A percentile compares a stretch with the other conserved stretches of the same genome.
Conservation (phyloP, 2,113 vertebrate species). For the Daubentonia madagascariensis region DNA sequence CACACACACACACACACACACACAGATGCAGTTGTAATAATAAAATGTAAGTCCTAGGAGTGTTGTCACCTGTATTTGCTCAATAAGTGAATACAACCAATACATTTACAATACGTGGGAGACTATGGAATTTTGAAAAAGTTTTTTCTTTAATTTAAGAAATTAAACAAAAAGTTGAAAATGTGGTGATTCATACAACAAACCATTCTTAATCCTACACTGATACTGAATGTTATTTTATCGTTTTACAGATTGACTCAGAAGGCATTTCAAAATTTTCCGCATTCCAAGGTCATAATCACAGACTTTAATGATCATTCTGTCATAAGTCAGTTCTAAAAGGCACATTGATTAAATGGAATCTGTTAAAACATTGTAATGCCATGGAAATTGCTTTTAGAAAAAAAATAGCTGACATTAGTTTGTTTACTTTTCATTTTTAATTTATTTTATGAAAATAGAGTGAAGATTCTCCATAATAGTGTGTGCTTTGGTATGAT, state of each 20-base stretch:
- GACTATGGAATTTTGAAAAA: background rate
- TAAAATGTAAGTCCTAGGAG: background rate
- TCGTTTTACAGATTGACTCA: background rate
- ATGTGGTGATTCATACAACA: background rate
- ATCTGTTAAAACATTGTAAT: constrained; percentile 3
- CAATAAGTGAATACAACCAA: background rate
- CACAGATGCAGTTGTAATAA: background rate
- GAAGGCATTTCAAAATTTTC: background rate
- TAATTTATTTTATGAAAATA: constrained; percentile 48
- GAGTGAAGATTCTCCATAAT: constrained; percentile 19
- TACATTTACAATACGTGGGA: background rate
- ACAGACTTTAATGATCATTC: background rate
- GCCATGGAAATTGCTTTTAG: background rate
- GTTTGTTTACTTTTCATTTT: constrained; percentile 42
- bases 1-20: background rate
- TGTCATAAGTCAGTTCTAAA: background rate
- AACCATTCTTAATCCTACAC: background rate
- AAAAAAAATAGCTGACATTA: background rate
- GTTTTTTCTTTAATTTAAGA: background rate
- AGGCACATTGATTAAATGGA: background rate
- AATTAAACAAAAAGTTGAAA: background rate
- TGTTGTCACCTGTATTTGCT: background rate
- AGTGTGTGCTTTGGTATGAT: background rate
- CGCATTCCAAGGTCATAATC: background rate
- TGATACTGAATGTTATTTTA: constrained; percentile 2